Conservation (phyloP, 2,888 invertebrate species). For the Choreutis nemorana region DNA sequence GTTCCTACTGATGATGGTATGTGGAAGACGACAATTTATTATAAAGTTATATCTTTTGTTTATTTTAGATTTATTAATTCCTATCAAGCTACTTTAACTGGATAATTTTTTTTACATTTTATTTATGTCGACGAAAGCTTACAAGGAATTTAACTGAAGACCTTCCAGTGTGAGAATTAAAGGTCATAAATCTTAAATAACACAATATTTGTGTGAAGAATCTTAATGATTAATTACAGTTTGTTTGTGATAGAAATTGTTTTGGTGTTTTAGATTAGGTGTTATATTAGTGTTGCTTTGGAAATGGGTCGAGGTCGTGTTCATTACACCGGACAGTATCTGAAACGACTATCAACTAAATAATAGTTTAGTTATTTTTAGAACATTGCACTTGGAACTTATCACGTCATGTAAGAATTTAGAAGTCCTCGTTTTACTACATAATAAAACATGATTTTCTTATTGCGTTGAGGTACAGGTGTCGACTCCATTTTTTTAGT, state of each 20-base stretch:
- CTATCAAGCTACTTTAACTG: background rate
- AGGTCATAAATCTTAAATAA: background rate
- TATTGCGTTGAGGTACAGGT: too few relatives aligned
- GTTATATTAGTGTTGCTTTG: slow-evolving; percentile 25
- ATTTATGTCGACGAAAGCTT: background rate
- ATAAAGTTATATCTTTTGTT: too few relatives aligned
- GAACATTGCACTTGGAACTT: too few relatives aligned
- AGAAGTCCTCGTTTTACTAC: too few relatives aligned
- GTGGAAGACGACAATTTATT: too few relatives aligned
- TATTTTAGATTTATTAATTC: background rate
- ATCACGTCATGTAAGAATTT: too few relatives aligned
- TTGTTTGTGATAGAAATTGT: slow-evolving; percentile 35
- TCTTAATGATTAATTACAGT: slow-evolving; percentile 15
- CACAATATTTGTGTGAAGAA: background rate
- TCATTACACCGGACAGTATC: slow-evolving; percentile 15
- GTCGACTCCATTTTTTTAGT: too few relatives aligned
- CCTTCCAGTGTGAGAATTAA: background rate
- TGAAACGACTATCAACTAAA: too few relatives aligned
- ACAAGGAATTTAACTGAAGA: background rate
- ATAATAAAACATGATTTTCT: too few relatives aligned
- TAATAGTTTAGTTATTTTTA: too few relatives aligned
- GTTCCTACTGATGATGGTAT: too few relatives aligned
- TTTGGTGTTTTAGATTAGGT: slow-evolving; percentile 39
- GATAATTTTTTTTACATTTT: background rate
- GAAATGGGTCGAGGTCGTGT: slow-evolving; percentile 50